These are phyloP conservation scores for Pomatostomus ruficeps DNA, from an alignment of 2,113 vertebrate genomes.

Conservation along the genomic window DNA sequence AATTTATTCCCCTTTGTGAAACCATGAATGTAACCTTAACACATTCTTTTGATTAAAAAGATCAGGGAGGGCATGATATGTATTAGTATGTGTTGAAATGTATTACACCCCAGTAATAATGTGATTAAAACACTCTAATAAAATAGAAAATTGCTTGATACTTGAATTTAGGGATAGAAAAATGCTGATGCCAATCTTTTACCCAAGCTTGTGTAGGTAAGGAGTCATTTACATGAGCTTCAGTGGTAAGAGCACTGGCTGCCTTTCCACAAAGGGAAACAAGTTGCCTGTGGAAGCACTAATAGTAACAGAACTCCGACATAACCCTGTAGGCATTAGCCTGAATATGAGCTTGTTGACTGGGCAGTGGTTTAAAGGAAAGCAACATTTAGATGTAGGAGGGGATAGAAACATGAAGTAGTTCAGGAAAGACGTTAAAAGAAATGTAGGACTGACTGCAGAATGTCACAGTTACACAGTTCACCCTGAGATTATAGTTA, in stretches of 20 bases:
- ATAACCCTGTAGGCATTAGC: background rate
- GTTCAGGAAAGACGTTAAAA: background rate
- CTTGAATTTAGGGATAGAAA: background rate
- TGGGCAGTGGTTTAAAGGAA: background rate
- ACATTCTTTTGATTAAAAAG: background rate
- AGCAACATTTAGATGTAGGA: background rate
- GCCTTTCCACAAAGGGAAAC: background rate
- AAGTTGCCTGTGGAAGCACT: background rate
- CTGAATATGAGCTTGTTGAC: background rate
- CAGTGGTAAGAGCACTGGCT: background rate
- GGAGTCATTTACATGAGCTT: background rate
- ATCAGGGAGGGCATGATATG: background rate
- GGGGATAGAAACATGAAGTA: background rate
- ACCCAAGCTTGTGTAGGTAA: background rate
- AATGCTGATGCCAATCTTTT: background rate
- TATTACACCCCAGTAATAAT: background rate
- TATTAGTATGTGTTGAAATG: background rate
- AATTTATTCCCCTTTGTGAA: background rate
- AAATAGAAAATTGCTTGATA: background rate
- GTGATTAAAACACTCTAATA: background rate
- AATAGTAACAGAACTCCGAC: background rate
- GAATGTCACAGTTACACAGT: background rate
- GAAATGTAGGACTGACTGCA: background rate
- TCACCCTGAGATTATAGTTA: background rate
- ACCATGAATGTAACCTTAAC: background rate